A percentile compares a stretch with the other conserved stretches of the same genome.
phyloP scores from a whole-genome alignment of 2,888 invertebrate species.

The Rhagonycha fulva region DNA sequence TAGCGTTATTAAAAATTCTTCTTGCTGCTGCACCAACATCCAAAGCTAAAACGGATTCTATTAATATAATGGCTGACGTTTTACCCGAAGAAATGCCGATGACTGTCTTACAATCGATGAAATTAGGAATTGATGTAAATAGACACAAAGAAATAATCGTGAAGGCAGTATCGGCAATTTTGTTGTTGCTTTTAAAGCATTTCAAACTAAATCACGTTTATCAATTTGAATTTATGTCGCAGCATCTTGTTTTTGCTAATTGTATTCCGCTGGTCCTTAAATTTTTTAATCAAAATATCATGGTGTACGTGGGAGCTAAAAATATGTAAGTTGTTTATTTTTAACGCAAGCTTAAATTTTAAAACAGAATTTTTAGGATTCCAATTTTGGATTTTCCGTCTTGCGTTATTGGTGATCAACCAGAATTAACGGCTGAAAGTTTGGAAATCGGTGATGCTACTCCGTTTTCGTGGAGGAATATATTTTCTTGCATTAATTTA shows the following conservation, averaged over 20 bases:
- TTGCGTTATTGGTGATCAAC: slow-evolving; percentile 93
- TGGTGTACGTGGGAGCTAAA: slow-evolving; percentile 92
- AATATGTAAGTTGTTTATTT: slow-evolving; percentile 65
- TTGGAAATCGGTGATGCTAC: slow-evolving; percentile 84
- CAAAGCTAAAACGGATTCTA: slow-evolving; percentile 96
- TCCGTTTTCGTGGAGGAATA: slow-evolving; percentile 95
- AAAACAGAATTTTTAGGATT: slow-evolving; percentile 61
- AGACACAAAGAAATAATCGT: slow-evolving; percentile 98
- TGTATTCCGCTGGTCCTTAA: slow-evolving; percentile 97
- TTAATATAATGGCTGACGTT: slow-evolving; percentile 97
- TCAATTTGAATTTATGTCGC: slow-evolving; percentile 99
- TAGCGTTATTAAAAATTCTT: slow-evolving; percentile 93
- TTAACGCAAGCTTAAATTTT: slow-evolving; percentile 18
- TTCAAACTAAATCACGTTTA: slow-evolving; percentile 97
- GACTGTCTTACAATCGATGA: slow-evolving; percentile 92
- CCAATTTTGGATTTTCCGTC: slow-evolving; percentile 94
- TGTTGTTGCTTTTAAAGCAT: slow-evolving; percentile 92
- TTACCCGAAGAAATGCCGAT: slow-evolving; percentile 98
- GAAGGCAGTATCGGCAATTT: slow-evolving; percentile 90
- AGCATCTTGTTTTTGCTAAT: slow-evolving; percentile 98
- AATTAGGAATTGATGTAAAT: slow-evolving; percentile 95
- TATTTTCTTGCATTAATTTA: slow-evolving; percentile 97
- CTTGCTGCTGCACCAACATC: slow-evolving; percentile 98
- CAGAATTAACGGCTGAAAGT: slow-evolving; percentile 90
- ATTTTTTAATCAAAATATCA: slow-evolving; percentile 98